Evolutionary conservation across 2,888 invertebrate genomes (phyloP), one percentile per base, ranked within the genome.

Genomic region (Zonitis immaculata): DNA sequence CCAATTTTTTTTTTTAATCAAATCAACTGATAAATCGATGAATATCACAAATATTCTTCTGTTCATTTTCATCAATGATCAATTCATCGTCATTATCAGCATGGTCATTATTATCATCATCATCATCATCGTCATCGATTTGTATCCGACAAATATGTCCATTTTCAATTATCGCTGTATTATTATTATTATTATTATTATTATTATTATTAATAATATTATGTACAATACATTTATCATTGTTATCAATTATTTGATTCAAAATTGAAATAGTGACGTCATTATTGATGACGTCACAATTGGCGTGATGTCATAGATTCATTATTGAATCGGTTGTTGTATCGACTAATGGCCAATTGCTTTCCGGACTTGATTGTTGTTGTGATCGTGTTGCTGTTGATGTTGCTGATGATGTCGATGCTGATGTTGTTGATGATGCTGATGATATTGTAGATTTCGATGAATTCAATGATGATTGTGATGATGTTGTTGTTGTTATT

Each of bases 291-390:
- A 44, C 27, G 44, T 66, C 65, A 57, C 68, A 69, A 53, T 68
- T 61, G 47, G 61, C 67, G 63, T 70, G 69, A 58, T 70, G 71
- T 70, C 70, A 71, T 58, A 69, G 69, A 49, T 71, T 66, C 51
- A 70, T 54, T 20, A 16, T 35, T 16, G 68, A 65, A 49, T 69
- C 69, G 54, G 69, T 67, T 43, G 70, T 66, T 47, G 66, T 62
- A 60, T 74, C 75, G 51, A 76, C 75, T 54, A 75, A 63, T 7
- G 75, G 75, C 74, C 75, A 76, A 53, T 76, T 74, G 68, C 73
- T 74, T 49, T 75, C 74, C 18, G 73, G 73, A 58, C 73, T 74
- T 27, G 74, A 72, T 16, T 69, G 67, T 51, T 64, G 64, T 47
- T 5, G 12, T 46, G 68, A 63, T 48, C 55, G 52, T 51, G 66